These are phyloP conservation scores for Leguminivora glycinivorella DNA, from an alignment of 1,140 invertebrate species.

Conservation along the genomic window DNA sequence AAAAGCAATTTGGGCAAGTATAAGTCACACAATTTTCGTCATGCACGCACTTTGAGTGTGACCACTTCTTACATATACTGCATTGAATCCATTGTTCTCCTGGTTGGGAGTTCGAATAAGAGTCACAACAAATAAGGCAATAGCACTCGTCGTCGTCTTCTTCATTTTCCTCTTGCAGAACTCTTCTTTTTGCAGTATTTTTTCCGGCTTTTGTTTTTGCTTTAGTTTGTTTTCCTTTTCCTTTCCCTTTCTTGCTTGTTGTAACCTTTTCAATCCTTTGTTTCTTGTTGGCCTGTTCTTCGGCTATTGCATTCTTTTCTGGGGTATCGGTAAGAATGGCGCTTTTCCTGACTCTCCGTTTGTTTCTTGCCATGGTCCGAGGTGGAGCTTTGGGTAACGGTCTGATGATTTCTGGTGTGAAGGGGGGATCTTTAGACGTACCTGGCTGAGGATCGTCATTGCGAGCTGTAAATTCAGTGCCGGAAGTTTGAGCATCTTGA, in stretches of 20 bases:
- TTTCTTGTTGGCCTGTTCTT: conserved; percentile 23
- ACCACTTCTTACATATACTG: too few relatives aligned
- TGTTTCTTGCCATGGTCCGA: background rate
- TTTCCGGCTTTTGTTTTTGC: conserved; percentile 2
- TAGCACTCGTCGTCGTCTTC: too few relatives aligned
- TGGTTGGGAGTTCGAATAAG: too few relatives aligned
- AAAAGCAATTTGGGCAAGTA: too few relatives aligned
- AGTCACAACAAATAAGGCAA: too few relatives aligned
- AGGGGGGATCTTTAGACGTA: background rate
- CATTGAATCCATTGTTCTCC: too few relatives aligned
- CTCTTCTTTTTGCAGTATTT: too few relatives aligned
- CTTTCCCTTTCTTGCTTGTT: conserved; percentile 20
- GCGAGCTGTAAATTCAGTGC: background rate
- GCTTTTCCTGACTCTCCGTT: conserved; percentile 10
- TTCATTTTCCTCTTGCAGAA: too few relatives aligned
- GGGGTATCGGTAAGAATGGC: conserved; percentile 19
- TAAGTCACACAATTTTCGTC: too few relatives aligned
- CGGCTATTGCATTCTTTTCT: conserved; percentile 21
- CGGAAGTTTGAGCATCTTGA: too few relatives aligned
- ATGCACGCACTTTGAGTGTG: too few relatives aligned
- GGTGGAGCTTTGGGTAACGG: conserved; percentile 25
- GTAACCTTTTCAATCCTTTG: background rate
- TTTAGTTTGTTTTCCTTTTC: conserved; percentile 18
- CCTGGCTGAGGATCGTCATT: conserved; percentile 16
- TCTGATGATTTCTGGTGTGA: conserved; percentile 8